Evolutionary conservation across 2,113 vertebrate genomes (phyloP).

Genomic region (Notechis scutatus): DNA sequence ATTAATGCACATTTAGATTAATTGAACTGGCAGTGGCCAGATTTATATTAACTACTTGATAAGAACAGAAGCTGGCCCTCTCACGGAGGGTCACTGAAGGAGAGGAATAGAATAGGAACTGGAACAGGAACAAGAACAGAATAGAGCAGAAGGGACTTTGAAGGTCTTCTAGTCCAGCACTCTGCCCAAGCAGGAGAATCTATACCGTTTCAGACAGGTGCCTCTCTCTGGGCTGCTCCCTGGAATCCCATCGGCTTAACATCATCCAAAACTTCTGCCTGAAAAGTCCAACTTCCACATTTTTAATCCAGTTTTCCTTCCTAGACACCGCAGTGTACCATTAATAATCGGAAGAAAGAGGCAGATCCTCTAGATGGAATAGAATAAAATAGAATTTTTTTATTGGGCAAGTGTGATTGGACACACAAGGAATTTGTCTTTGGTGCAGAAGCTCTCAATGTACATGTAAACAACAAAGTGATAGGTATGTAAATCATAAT

Average conservation of each 20-base stretch:
- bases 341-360: background rate
- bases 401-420: background rate
- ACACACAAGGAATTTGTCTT: background rate
- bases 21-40: background rate
- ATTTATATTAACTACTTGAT: background rate
- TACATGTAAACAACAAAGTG: background rate
- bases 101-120: background rate
- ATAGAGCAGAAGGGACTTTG: too few species aligned
- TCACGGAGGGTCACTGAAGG: accelerated
- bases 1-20: slow-evolving; percentile 13
- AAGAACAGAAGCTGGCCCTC: background rate
- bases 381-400: background rate
- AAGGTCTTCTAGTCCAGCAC: too few species aligned
- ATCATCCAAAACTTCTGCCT: background rate
- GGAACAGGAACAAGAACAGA: too few species aligned
- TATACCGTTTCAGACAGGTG: too few species aligned
- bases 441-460: background rate
- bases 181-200: background rate
- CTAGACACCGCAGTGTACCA: too few species aligned
- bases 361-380: too few species aligned
- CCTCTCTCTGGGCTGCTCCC: background rate
- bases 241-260: background rate
- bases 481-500: background rate
- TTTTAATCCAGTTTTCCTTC: background rate
- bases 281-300: background rate